These are phyloP conservation scores for Myiozetetes cayanensis DNA, from an alignment of 2,113 vertebrate species.

Conservation along the genomic window DNA sequence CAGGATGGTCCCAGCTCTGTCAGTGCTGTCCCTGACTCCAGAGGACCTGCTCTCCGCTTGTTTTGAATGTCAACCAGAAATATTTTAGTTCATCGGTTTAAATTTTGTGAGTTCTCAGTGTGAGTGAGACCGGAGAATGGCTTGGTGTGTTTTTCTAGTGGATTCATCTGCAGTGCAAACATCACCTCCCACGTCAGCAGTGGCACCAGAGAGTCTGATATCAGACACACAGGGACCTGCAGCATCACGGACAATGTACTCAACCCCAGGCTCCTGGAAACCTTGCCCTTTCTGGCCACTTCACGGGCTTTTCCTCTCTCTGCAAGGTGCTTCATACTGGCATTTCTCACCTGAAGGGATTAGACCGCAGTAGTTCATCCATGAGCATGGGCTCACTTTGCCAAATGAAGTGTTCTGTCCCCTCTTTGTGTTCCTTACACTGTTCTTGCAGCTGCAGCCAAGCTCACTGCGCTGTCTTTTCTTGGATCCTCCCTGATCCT, in stretches of 20 bases:
- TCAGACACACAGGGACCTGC: not conserved
- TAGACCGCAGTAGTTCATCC: not conserved
- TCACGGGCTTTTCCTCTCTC: not conserved
- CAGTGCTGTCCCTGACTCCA: not conserved
- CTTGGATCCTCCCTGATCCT: constrained; percentile 51
- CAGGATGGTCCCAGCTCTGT: not conserved
- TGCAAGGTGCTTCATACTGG: not conserved
- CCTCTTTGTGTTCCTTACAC: constrained; percentile 6
- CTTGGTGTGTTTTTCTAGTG: constrained; percentile 16
- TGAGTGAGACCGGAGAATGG: not conserved
- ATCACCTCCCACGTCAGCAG: not conserved
- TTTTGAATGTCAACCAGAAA: constrained; percentile 33
- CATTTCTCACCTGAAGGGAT: not conserved
- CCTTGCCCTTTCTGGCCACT: not conserved
- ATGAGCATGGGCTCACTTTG: not conserved
- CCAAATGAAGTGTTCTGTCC: not conserved
- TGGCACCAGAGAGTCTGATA: constrained; percentile 35
- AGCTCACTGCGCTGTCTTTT: constrained; percentile 16
- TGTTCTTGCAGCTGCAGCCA: constrained; percentile 57
- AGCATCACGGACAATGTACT: not conserved
- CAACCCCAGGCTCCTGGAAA: not conserved
- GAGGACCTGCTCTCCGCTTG: not conserved
- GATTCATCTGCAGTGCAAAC: constrained; percentile 1
- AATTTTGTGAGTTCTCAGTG: not conserved
- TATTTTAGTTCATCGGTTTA: constrained; percentile 16